These are phyloP conservation scores for Dione juno DNA, from an alignment of 2,888 invertebrate species.

Conservation along the genomic window DNA sequence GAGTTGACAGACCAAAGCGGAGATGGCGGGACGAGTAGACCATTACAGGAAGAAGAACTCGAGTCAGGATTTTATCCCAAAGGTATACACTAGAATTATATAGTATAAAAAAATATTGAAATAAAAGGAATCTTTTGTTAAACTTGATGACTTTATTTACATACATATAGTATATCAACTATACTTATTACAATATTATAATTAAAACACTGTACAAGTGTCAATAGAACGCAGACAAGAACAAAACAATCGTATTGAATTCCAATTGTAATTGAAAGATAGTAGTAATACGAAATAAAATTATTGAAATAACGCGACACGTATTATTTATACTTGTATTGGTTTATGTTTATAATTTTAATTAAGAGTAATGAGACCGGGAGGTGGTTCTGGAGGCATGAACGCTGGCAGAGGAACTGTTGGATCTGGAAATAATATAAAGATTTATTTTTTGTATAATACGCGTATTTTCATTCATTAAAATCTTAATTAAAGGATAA, in stretches of 20 bases:
- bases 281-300: background rate
- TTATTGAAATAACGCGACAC: background rate
- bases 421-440: constrained; percentile 62
- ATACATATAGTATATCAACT: background rate
- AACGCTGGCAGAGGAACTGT: constrained; percentile 57
- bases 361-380: constrained; percentile 58
- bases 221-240: background rate
- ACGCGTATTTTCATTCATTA: too few relatives aligned
- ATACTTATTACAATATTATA: constrained; percentile 1
- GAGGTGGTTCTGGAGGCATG: constrained; percentile 72
- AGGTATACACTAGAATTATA: too few relatives aligned
- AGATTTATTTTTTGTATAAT: too few relatives aligned
- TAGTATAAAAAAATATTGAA: background rate
- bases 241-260: background rate
- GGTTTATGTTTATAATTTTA: constrained; percentile 6
- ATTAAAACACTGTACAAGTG: background rate
- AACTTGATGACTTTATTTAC: background rate
- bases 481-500: too few relatives aligned
- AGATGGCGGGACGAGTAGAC: too few relatives aligned
- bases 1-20: too few relatives aligned
- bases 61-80: too few relatives aligned
- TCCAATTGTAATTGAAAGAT: background rate
- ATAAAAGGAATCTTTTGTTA: background rate
- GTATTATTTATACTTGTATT: background rate
- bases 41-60: too few relatives aligned